Conservation (phyloP, 2,888 invertebrate species). For the Leptinotarsa haldemani region DNA sequence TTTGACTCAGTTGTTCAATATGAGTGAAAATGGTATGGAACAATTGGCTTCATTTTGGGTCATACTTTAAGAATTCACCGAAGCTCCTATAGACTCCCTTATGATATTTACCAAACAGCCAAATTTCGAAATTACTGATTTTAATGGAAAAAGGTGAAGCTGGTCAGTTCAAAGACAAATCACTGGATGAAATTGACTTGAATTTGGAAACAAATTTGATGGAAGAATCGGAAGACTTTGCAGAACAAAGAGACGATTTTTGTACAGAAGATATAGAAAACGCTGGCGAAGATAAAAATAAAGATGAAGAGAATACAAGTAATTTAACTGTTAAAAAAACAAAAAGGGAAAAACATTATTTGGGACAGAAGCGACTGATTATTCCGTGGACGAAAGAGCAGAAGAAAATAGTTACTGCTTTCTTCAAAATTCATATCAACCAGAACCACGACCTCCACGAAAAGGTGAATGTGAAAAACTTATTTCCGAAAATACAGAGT, state of each 20-base stretch:
- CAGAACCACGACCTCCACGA: slow-evolving; percentile 24
- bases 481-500: slow-evolving; percentile 25
- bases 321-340: slow-evolving; percentile 40
- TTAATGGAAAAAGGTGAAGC: slow-evolving; percentile 42
- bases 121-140: slow-evolving; percentile 30
- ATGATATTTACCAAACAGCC: slow-evolving; percentile 35
- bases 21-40: slow-evolving; percentile 46
- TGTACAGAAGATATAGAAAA: slow-evolving; percentile 24
- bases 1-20: slow-evolving; percentile 46
- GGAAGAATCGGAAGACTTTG: slow-evolving; percentile 34
- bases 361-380: slow-evolving; percentile 4
- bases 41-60: slow-evolving; percentile 48
- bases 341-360: neutral
- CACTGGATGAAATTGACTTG: slow-evolving; percentile 43
- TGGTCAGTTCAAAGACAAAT: slow-evolving; percentile 42
- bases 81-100: slow-evolving; percentile 34
- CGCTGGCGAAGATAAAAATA: slow-evolving; percentile 44
- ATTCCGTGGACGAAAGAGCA: slow-evolving; percentile 13
- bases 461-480: slow-evolving; percentile 34
- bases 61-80: slow-evolving; percentile 45
- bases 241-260: slow-evolving; percentile 38
- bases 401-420: slow-evolving; percentile 4
- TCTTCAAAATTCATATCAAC: slow-evolving; percentile 8
- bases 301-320: slow-evolving; percentile 32
- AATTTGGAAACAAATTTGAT: slow-evolving; percentile 40